phyloP scores from a whole-genome alignment of 35 echinoderm and acorn worm genomes.

The Anneissia japonica region DNA sequence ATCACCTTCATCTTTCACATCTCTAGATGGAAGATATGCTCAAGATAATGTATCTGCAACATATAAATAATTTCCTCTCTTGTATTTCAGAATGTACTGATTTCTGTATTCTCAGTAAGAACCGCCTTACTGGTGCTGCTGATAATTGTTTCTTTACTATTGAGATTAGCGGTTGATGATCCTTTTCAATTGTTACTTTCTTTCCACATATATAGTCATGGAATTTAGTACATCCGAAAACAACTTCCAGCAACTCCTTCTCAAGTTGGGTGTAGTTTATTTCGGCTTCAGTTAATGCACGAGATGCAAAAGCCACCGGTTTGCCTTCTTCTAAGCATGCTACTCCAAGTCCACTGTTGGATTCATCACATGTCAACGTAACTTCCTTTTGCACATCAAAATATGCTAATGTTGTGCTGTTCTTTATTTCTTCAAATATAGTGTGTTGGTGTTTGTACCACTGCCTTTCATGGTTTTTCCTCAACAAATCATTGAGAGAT shows the following conservation, averaged over 20 bases:
- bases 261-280: conserved; percentile 1
- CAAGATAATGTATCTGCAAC: conserved; percentile 1
- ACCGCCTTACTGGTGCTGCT: background rate
- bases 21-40: background rate
- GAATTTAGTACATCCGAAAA: background rate
- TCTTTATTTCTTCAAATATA: conserved; percentile 36
- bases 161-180: background rate
- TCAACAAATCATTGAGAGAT: no score
- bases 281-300: background rate
- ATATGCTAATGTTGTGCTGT: conserved; percentile 44
- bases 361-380: conserved; percentile 20
- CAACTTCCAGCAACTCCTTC: background rate
- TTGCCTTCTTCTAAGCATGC: background rate
- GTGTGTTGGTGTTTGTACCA: conserved; percentile 43
- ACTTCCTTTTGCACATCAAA: background rate
- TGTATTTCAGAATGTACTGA: background rate
- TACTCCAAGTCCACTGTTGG: background rate
- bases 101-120: background rate
- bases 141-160: background rate
- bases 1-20: background rate
- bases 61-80: background rate
- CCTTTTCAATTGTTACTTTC: background rate
- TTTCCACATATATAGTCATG: background rate
- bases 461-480: conserved; percentile 36
- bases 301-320: conserved; percentile 34